Evolutionary conservation across 2,113 vertebrate genomes (phyloP), one percentile per base, ranked within the genome.

Genomic region (Scophthalmus maximus): DNA sequence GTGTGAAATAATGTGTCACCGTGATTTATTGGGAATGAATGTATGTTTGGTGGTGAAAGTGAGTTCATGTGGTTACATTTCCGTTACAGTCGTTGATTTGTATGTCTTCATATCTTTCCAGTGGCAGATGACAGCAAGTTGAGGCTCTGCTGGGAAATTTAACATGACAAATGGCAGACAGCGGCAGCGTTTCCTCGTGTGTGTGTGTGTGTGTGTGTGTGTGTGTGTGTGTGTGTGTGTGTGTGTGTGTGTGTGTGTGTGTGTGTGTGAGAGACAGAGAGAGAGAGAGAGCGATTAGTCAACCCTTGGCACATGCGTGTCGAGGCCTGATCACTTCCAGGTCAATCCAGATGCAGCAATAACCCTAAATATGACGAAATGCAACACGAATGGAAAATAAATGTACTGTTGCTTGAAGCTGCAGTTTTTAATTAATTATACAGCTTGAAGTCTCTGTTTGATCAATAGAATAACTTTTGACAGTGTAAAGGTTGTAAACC

Each of bases 81-180:
- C 23, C 10, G 57, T 76, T 76, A 7, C 47, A 46, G 9, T 46
- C 2, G 18, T 27, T 22, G n/a, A 72, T 44, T 68, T 40, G 57
- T 29, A 15, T 59, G 46, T 76, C 47, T 74, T 27, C 47, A 29
- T 40, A 57, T 69, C 55, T 38, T 38, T 9, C 47, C 32, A 27
- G 59, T n/a, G 79, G 70, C 70, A 47, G 62, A 68, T 73, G 49
- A 69, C 67, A 60, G 62, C 58, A 64, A 83, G 50, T 55, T n/a
- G 62, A 86, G 36, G 57, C 57, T 58, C 72, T 77, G 51, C 73
- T 76, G 83, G 79, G 68, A 81, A 80, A 83, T 79, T 61, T 64
- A 88, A 79, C 82, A 75, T 71, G 69, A 73, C 79, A 76, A 76
- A 82, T 65, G 50, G 60, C 72, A 68, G 65, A 79, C 75, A 79